A percentile compares a stretch with the other conserved stretches of the same genome.
Conservation (phyloP, 1,140 invertebrate genomes). For the Anagrus nilaparvatae region DNA sequence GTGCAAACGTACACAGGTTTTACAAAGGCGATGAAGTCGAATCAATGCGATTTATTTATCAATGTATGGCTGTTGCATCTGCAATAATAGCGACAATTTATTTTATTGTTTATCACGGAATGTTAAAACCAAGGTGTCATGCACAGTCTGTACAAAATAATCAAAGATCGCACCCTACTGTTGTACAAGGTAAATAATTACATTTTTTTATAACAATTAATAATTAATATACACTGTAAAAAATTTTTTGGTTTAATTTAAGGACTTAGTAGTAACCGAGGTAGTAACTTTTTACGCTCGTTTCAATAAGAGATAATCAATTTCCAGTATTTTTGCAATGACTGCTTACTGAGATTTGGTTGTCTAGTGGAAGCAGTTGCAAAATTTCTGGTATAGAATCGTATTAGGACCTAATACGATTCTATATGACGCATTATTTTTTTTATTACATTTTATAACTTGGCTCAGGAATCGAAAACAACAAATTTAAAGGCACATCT, state of each 20-base stretch:
- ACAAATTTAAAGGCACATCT: too few species aligned
- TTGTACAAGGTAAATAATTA: conserved; percentile 36
- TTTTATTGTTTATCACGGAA: conserved; percentile 57
- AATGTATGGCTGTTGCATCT: conserved; percentile 51
- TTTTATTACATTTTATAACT: too few species aligned
- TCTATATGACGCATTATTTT: too few species aligned
- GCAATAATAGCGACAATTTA: conserved; percentile 53
- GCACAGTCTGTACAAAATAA: conserved; percentile 48
- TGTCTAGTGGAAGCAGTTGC: too few species aligned
- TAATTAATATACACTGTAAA: background rate
- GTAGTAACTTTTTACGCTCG: too few species aligned
- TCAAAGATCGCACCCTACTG: conserved; percentile 40
- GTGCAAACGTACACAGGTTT: conserved; percentile 42
- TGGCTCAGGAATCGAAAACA: too few species aligned
- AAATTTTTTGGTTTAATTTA: background rate
- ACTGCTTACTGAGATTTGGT: too few species aligned
- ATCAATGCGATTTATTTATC: conserved; percentile 41
- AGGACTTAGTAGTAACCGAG: too few species aligned
- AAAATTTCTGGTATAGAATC: too few species aligned
- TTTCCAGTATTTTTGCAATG: too few species aligned
- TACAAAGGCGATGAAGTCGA: conserved; percentile 26
- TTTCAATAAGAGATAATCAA: too few species aligned
- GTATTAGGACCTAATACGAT: too few species aligned
- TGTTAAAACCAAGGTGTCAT: conserved; percentile 58
- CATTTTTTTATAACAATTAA: background rate